A percentile compares a stretch with the other conserved stretches of the same genome.
Evolutionary conservation across 2,797 vertebrate species (phyloP).

Genomic region (Enteromius fasciolatus): DNA sequence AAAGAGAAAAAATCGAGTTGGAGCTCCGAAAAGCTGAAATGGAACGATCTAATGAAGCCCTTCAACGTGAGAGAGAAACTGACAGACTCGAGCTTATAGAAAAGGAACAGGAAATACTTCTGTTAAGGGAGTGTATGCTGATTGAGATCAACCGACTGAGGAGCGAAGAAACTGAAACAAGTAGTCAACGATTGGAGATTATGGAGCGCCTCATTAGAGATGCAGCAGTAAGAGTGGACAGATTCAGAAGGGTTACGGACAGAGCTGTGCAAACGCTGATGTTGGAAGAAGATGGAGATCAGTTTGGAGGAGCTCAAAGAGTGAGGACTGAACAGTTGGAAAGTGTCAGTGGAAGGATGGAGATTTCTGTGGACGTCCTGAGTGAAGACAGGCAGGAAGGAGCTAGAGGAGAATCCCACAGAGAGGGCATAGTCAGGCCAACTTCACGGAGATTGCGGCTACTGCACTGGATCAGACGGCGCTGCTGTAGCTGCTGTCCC

Average conservation of each 20-base stretch:
- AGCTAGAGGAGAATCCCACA: background rate
- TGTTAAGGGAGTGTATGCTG: constrained; percentile 57
- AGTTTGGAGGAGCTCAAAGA: constrained; percentile 1
- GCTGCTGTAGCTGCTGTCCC: constrained; percentile 43
- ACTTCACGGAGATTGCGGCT: constrained; percentile 40
- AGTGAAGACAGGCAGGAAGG: constrained; percentile 22
- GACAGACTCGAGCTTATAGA: constrained; percentile 37
- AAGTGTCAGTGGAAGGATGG: constrained; percentile 12
- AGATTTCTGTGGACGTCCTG: constrained; percentile 10
- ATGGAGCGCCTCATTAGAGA: constrained; percentile 44
- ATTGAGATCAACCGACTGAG: constrained; percentile 52
- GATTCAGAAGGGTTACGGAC: constrained; percentile 45
- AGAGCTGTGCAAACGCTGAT: constrained; percentile 56
- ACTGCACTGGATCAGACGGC: constrained; percentile 48
- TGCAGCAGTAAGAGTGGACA: constrained; percentile 10
- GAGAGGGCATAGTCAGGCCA: background rate
- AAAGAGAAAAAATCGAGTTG: constrained; percentile 56
- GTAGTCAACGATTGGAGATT: constrained; percentile 36
- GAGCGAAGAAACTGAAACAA: constrained; percentile 37
- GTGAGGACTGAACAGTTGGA: background rate
- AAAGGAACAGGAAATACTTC: constrained; percentile 60
- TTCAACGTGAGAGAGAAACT: constrained; percentile 27
- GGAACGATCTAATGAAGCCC: constrained; percentile 17
- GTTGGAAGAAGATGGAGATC: constrained; percentile 3
- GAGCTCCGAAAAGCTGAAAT: constrained; percentile 45